phyloP scores from a whole-genome alignment of 2,113 vertebrate genomes.

The Morone chrysops region DNA sequence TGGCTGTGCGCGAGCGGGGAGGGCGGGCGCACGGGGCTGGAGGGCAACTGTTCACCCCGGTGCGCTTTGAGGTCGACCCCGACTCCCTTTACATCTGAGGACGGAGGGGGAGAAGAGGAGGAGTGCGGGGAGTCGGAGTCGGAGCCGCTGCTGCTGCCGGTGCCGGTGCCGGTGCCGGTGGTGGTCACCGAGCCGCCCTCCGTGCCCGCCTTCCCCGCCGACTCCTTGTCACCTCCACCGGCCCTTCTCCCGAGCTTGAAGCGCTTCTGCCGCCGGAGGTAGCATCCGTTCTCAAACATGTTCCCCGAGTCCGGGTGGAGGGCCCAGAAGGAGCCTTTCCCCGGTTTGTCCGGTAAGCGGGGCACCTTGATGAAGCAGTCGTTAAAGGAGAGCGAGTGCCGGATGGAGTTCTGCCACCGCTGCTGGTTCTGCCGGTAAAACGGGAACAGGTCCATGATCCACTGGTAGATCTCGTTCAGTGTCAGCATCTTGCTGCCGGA shows the following conservation, averaged over 20 bases:
- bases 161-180: conserved; percentile 21
- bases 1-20: conserved; percentile 85
- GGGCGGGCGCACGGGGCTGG: conserved; percentile 48
- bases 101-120: conserved; percentile 62
- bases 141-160: conserved; percentile 73
- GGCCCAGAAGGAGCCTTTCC: conserved; percentile 97
- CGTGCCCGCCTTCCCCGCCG: conserved; percentile 42
- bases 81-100: not conserved
- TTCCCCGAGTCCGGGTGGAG: conserved; percentile 96
- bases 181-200: conserved; percentile 70
- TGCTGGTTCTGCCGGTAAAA: conserved; percentile 97
- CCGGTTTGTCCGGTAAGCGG: conserved; percentile 92
- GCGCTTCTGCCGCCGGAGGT: conserved; percentile 94
- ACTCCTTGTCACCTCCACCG: conserved; percentile 75
- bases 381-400: conserved; percentile 96
- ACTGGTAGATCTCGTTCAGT: conserved; percentile 95
- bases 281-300: conserved; percentile 98
- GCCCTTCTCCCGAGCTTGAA: conserved; percentile 90
- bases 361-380: conserved; percentile 97
- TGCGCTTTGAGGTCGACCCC: conserved; percentile 85
- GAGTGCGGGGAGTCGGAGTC: conserved; percentile 88
- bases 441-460: conserved; percentile 98
- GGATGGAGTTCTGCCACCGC: conserved; percentile 97
- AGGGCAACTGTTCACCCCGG: not conserved
- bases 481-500: conserved; percentile 94